Percentiles rank a stretch among this genome's conserved stretches.
Evolutionary conservation across 2,797 vertebrate genomes (phyloP).

Genomic region (Lithobates pipiens): DNA sequence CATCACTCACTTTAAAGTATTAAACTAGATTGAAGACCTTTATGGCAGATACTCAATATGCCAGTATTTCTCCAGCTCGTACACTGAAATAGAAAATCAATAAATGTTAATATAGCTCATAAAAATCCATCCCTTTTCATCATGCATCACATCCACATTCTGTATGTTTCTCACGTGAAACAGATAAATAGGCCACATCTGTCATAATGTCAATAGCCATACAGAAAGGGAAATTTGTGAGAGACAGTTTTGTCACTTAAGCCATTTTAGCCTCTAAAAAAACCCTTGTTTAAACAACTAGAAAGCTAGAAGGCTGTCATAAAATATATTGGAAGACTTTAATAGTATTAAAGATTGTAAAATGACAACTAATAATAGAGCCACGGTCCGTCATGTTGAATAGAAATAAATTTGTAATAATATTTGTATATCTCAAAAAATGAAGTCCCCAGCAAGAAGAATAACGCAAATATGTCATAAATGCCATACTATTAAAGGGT

Average conservation of each 20-base stretch:
- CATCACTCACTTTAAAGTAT: slow-evolving; percentile 40
- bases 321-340: slow-evolving; percentile 16
- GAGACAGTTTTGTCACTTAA: slow-evolving; percentile 29
- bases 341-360: background rate
- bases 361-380: background rate
- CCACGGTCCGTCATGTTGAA: background rate
- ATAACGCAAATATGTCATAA: background rate
- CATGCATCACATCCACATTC: slow-evolving; percentile 48
- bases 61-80: slow-evolving; percentile 47
- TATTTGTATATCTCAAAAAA: background rate
- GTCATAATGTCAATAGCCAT: slow-evolving; percentile 37
- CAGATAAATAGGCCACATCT: slow-evolving; percentile 48
- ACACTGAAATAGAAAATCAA: slow-evolving; percentile 54
- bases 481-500: background rate
- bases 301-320: background rate
- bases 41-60: slow-evolving; percentile 46
- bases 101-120: slow-evolving; percentile 54
- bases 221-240: slow-evolving; percentile 31
- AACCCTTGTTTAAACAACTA: background rate
- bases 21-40: slow-evolving; percentile 34
- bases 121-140: slow-evolving; percentile 38
- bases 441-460: background rate
- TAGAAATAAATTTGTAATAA: background rate
- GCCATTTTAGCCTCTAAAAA: slow-evolving; percentile 18
- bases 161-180: slow-evolving; percentile 19